Percentiles rank a stretch among this genome's conserved stretches.
Evolutionary conservation across 1,140 invertebrate genomes (phyloP).

Genomic region (Heterodera carotae): DNA sequence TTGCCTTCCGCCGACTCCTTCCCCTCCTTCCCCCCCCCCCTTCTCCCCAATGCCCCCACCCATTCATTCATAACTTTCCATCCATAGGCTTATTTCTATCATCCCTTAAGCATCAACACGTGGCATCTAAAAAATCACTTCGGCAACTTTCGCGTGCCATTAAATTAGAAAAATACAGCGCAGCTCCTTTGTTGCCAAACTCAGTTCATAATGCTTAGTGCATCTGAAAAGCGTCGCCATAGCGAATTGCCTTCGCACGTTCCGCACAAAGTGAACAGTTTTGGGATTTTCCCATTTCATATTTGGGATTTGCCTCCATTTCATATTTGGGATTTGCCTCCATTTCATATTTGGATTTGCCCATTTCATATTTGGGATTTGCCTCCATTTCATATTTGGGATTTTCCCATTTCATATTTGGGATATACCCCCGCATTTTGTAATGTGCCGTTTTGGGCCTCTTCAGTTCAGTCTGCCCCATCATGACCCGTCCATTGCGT

Average conservation of each 20-base stretch:
- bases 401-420: background rate
- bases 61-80: background rate
- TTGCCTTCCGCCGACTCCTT: too few species aligned
- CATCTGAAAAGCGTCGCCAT: background rate
- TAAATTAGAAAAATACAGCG: background rate
- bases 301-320: too few species aligned
- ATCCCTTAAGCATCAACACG: background rate
- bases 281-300: slow-evolving; percentile 1
- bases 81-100: background rate
- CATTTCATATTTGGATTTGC: too few species aligned
- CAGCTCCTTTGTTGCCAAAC: background rate
- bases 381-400: too few species aligned
- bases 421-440: too few species aligned
- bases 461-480: slow-evolving; percentile 16
- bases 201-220: background rate
- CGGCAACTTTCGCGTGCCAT: background rate
- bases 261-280: background rate
- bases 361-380: too few species aligned
- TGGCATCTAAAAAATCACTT: background rate
- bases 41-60: too few species aligned
- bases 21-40: background rate
- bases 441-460: too few species aligned
- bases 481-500: slow-evolving; percentile 20
- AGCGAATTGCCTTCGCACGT: background rate
- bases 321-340: too few species aligned